Percentiles rank a stretch among this genome's conserved stretches.
These are phyloP conservation scores for Balanococcus diminutus DNA, from an alignment of 2,888 invertebrate species.

Conservation along the genomic window DNA sequence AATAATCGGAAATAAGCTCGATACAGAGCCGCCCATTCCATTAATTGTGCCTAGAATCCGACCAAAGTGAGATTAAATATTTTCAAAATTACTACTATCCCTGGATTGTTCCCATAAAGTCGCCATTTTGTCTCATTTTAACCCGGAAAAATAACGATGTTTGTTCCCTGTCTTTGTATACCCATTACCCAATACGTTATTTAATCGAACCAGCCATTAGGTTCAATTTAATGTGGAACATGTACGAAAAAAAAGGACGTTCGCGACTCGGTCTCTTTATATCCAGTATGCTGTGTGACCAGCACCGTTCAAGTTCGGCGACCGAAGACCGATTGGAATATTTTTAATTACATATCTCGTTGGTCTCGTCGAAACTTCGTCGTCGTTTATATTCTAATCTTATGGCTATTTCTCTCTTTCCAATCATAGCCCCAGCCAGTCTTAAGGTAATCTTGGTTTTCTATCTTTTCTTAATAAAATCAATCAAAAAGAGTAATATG, in stretches of 20 bases:
- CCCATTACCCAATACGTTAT: too few species aligned
- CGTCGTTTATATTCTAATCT: conserved; percentile 38
- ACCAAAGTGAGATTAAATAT: neutral
- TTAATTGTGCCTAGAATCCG: neutral
- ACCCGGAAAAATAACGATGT: neutral
- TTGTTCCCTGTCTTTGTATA: neutral
- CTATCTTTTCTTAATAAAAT: conserved; percentile 35
- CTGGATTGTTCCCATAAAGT: neutral
- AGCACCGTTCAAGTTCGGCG: conserved; percentile 20
- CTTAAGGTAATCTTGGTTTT: neutral
- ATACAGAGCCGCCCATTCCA: neutral
- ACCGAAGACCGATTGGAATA: conserved; percentile 14
- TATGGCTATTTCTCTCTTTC: conserved; percentile 14
- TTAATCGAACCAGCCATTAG: conserved; percentile 27
- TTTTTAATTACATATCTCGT: conserved; percentile 43
- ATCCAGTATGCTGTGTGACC: neutral
- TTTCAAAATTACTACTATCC: neutral
- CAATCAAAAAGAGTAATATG: conserved; percentile 46
- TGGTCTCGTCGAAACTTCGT: neutral
- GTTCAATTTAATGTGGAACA: conserved; percentile 16
- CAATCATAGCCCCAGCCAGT: neutral
- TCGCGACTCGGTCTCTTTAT: neutral
- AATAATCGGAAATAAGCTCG: conserved; percentile 20
- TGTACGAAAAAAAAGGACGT: neutral
- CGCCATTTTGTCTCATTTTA: neutral